These are phyloP conservation scores for Rhimphoctona megacephalus DNA, from an alignment of 2,888 invertebrate genomes.

Conservation along the genomic window DNA sequence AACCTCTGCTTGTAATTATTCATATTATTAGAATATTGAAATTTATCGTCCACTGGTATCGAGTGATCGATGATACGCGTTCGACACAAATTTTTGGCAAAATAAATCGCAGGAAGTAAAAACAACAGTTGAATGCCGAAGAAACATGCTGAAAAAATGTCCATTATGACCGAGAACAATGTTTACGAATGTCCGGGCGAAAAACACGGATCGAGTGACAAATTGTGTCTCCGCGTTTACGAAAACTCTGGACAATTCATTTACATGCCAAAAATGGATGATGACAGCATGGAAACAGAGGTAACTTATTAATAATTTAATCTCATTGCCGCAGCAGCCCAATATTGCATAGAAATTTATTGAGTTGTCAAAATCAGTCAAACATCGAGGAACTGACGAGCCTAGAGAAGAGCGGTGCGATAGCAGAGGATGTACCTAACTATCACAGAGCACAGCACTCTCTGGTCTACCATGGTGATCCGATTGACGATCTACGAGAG, in stretches of 20 bases:
- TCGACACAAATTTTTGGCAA: background rate
- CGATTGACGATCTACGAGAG: background rate
- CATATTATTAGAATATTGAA: background rate
- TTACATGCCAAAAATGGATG: constrained; percentile 69
- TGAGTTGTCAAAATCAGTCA: background rate
- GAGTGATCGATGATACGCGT: background rate
- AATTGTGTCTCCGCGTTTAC: constrained; percentile 61
- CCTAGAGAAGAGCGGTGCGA: background rate
- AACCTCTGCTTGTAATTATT: constrained; percentile 29
- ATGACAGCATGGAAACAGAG: constrained; percentile 64
- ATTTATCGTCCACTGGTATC: background rate
- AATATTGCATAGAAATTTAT: background rate
- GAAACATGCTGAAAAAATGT: constrained; percentile 69
- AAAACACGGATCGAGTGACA: constrained; percentile 66
- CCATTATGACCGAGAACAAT: constrained; percentile 69
- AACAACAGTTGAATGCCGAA: constrained; percentile 6
- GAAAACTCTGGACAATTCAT: constrained; percentile 66
- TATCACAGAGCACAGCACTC: background rate
- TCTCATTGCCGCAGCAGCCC: background rate
- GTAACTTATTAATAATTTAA: constrained; percentile 65
- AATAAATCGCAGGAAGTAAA: background rate
- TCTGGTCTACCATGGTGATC: background rate
- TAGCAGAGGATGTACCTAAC: background rate
- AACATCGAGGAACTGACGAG: background rate
- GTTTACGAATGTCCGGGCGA: constrained; percentile 69